These are phyloP conservation scores for Caenorhabditis sp. DNA, from an alignment of 2,888 invertebrate genomes.

Conservation along the genomic window DNA sequence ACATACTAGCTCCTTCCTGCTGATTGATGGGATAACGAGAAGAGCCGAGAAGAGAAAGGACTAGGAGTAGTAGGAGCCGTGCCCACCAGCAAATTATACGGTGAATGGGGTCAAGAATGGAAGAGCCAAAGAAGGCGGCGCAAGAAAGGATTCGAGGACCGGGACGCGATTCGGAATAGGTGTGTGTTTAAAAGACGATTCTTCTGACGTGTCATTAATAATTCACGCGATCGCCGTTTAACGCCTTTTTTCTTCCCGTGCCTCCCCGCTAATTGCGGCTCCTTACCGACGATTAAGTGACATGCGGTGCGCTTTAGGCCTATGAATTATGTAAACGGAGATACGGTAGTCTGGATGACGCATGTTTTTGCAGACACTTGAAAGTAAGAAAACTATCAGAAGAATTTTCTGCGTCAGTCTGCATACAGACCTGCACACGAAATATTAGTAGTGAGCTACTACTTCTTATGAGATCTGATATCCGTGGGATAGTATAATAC, in stretches of 20 bases:
- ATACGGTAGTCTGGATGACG: slow-evolving; percentile 15
- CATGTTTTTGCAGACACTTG: background rate
- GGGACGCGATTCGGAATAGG: slow-evolving; percentile 39
- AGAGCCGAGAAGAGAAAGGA: background rate
- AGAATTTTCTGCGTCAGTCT: background rate
- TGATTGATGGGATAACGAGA: background rate
- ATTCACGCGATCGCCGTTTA: slow-evolving; percentile 49
- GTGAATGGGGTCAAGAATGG: slow-evolving; percentile 1
- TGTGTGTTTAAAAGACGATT: no score
- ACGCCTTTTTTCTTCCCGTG: slow-evolving; percentile 17
- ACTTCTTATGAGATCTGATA: slow-evolving; percentile 49
- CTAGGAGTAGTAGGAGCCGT: no score
- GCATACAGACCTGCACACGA: background rate
- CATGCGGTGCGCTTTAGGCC: slow-evolving; percentile 33
- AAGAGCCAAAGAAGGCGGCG: background rate
- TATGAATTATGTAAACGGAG: slow-evolving; percentile 30
- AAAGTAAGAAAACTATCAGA: slow-evolving; percentile 4
- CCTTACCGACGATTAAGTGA: slow-evolving; percentile 52
- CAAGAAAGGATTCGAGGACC: slow-evolving; percentile 3
- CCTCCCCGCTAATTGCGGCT: slow-evolving; percentile 34
- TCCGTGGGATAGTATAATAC: slow-evolving; percentile 53
- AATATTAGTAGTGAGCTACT: slow-evolving; percentile 11
- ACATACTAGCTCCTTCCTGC: slow-evolving; percentile 35
- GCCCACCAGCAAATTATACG: background rate
- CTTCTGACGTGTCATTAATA: slow-evolving; percentile 50